These are phyloP conservation scores for Thelaira solivaga DNA, from an alignment of 2,888 invertebrate species.

Conservation along the genomic window DNA sequence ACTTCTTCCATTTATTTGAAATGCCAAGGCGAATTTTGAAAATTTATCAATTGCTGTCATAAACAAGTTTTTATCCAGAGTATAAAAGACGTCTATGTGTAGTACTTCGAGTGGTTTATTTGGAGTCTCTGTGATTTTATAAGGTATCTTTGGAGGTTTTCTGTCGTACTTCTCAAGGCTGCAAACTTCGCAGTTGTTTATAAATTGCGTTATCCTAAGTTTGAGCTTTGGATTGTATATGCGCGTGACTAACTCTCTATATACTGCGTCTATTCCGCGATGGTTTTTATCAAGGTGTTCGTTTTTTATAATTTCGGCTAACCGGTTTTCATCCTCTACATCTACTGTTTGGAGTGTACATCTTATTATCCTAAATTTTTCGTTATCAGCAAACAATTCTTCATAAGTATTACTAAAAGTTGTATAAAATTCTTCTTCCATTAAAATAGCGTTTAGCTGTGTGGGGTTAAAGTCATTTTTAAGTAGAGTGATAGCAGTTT, in stretches of 20 bases:
- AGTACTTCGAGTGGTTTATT: no score
- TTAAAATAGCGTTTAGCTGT: background rate
- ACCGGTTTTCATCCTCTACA: background rate
- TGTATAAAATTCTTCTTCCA: slow-evolving; percentile 30
- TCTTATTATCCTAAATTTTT: slow-evolving; percentile 6
- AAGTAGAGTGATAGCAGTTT: background rate
- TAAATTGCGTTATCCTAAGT: slow-evolving; percentile 54
- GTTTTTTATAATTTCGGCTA: background rate
- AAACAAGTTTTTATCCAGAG: slow-evolving; percentile 15
- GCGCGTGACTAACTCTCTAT: slow-evolving; percentile 6
- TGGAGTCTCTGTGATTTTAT: slow-evolving; percentile 65
- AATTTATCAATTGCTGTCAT: slow-evolving; percentile 46
- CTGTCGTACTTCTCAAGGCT: background rate
- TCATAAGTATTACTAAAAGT: slow-evolving; percentile 11
- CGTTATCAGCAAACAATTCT: slow-evolving; percentile 4
- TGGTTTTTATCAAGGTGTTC: slow-evolving; percentile 6
- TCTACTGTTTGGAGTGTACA: background rate
- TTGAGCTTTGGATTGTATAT: slow-evolving; percentile 55
- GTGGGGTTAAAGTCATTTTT: background rate
- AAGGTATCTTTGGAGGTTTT: slow-evolving; percentile 40
- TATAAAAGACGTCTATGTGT: slow-evolving; percentile 4
- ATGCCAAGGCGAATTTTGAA: slow-evolving; percentile 25
- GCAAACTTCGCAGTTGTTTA: slow-evolving; percentile 38
- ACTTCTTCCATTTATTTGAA: slow-evolving; percentile 27
- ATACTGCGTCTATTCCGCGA: background rate